These are phyloP conservation scores for Amorpha juglandis DNA, from an alignment of 2,888 invertebrate species.

Conservation along the genomic window DNA sequence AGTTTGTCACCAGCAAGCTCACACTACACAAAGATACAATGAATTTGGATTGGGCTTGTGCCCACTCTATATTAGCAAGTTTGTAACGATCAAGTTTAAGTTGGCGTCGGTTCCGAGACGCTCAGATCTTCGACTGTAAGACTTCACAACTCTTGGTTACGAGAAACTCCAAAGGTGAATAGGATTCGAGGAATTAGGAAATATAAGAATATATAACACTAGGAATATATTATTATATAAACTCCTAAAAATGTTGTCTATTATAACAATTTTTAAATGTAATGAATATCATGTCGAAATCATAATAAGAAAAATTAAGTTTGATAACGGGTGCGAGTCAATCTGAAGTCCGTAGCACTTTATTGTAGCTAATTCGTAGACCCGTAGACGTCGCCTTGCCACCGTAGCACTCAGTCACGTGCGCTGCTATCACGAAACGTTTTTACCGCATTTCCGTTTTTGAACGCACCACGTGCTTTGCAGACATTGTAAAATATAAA, in stretches of 20 bases:
- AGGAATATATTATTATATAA: no score
- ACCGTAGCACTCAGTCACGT: conserved; percentile 62
- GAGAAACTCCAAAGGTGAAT: conserved; percentile 35
- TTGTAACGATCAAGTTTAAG: conserved; percentile 33
- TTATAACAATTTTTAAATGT: background rate
- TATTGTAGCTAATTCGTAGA: conserved; percentile 35
- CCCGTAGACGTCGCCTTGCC: conserved; percentile 44
- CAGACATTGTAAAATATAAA: conserved; percentile 4
- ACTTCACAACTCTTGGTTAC: conserved; percentile 35
- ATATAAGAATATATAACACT: no score
- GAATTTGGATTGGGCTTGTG: conserved; percentile 40
- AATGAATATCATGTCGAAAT: background rate
- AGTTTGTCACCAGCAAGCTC: conserved; percentile 49
- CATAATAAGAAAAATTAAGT: background rate
- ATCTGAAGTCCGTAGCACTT: conserved; percentile 15
- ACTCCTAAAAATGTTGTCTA: background rate
- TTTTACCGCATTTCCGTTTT: conserved; percentile 72
- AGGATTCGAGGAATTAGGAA: background rate
- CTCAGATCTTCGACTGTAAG: conserved; percentile 30
- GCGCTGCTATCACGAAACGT: conserved; percentile 69
- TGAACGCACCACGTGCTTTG: conserved; percentile 27
- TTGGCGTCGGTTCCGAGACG: conserved; percentile 25
- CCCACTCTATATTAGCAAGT: conserved; percentile 48
- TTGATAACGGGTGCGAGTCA: background rate
- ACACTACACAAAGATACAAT: conserved; percentile 45